Evolutionary conservation across 1,140 invertebrate genomes (phyloP).

Genomic region (Drosophila ogumai): DNA sequence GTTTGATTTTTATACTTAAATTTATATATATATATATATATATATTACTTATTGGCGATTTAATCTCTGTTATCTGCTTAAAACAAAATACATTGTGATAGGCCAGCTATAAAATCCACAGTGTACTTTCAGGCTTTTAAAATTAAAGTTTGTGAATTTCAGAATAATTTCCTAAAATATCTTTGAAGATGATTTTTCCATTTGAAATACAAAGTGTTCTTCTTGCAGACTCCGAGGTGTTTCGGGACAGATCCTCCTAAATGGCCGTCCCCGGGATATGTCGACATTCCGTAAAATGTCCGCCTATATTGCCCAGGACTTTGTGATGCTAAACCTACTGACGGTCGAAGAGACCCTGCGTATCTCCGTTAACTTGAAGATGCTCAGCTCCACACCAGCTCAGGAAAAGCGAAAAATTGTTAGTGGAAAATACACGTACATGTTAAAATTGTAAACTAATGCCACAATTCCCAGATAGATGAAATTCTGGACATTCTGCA

Average conservation of each 20-base stretch:
- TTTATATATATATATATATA: not conserved
- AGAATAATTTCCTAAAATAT: too few relatives aligned
- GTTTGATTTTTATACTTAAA: too few relatives aligned
- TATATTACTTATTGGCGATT: too few relatives aligned
- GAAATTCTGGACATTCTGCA: slow-evolving; percentile 87
- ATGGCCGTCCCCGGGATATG: slow-evolving; percentile 90
- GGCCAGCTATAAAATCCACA: not conserved
- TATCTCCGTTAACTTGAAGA: slow-evolving; percentile 88
- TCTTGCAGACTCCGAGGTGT: slow-evolving; percentile 82
- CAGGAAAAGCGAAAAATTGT: slow-evolving; percentile 69
- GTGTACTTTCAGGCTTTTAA: not conserved
- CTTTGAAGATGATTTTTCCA: too few relatives aligned
- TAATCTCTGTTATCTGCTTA: not conserved
- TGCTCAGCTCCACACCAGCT: slow-evolving; percentile 62
- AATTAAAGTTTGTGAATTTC: too few relatives aligned
- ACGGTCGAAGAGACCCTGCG: slow-evolving; percentile 88
- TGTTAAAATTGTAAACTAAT: not conserved
- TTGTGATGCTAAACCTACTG: slow-evolving; percentile 88
- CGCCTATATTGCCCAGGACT: slow-evolving; percentile 90
- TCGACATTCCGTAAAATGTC: slow-evolving; percentile 87
- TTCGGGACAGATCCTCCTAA: slow-evolving; percentile 89
- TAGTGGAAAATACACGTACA: not conserved
- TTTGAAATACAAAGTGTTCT: not conserved
- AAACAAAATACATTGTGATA: slow-evolving; percentile 3
- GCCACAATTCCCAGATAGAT: slow-evolving; percentile 85